phyloP scores from a whole-genome alignment of 1,140 invertebrate genomes.

The Pemphigus obesinymphae region DNA sequence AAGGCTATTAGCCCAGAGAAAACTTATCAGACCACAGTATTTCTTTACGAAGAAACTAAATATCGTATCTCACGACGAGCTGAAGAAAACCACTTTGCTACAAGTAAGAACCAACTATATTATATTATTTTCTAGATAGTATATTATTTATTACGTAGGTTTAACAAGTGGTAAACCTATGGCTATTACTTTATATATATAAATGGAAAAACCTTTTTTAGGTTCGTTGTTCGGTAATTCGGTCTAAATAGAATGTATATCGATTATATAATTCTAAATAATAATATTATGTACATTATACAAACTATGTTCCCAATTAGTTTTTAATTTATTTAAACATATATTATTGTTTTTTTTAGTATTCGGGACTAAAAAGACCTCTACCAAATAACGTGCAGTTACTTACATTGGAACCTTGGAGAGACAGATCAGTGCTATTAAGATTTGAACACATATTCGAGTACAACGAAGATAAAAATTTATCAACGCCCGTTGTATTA shows the following conservation, averaged over 20 bases:
- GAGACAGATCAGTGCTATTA: constrained; percentile 52
- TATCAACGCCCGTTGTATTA: constrained; percentile 43
- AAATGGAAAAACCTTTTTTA: too few relatives aligned
- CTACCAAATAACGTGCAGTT: constrained; percentile 60
- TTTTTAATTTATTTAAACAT: too few relatives aligned
- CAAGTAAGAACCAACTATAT: too few relatives aligned
- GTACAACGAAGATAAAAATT: constrained; percentile 44
- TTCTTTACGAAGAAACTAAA: not conserved
- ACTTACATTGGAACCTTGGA: constrained; percentile 58
- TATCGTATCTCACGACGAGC: not conserved
- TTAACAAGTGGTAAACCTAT: too few relatives aligned
- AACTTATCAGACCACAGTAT: constrained; percentile 28
- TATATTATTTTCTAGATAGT: too few relatives aligned
- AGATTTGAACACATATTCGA: constrained; percentile 63
- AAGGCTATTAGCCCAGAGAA: constrained; percentile 14
- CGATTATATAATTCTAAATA: too few relatives aligned
- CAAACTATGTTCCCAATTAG: too few relatives aligned
- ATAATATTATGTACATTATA: too few relatives aligned
- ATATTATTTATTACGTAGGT: too few relatives aligned
- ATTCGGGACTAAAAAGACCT: constrained; percentile 40
- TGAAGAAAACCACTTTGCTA: not conserved
- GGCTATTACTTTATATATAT: too few relatives aligned
- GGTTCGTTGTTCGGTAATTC: too few relatives aligned
- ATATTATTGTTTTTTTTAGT: constrained; percentile 44
- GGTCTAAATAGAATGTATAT: too few relatives aligned